Conservation (phyloP, 1,140 invertebrate genomes). For the Pseudoatta argentina region DNA sequence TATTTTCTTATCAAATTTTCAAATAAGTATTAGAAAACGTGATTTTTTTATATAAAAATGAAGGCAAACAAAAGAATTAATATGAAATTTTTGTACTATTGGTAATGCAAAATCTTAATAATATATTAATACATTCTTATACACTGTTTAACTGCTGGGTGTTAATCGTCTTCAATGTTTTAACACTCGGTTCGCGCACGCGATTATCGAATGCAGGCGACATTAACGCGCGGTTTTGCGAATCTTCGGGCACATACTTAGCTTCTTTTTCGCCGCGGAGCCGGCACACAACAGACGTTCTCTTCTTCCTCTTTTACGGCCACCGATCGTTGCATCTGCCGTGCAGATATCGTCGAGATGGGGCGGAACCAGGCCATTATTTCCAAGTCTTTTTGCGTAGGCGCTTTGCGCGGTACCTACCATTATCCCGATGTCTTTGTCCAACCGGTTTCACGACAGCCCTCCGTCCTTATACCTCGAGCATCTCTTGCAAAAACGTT, state of each 20-base stretch:
- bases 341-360: constrained; percentile 58
- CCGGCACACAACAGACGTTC: constrained; percentile 46
- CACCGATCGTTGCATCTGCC: constrained; percentile 59
- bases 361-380: constrained; percentile 49
- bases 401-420: constrained; percentile 56
- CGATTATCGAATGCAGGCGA: constrained; percentile 24
- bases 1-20: no score
- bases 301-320: constrained; percentile 44
- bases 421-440: constrained; percentile 62
- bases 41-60: no score
- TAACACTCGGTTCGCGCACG: background rate
- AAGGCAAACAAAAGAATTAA: no score
- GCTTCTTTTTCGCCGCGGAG: constrained; percentile 30
- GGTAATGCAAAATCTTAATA: background rate
- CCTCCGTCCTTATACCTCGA: constrained; percentile 23
- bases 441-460: constrained; percentile 43
- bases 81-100: no score
- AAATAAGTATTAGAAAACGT: no score
- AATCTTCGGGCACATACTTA: constrained; percentile 34
- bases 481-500: constrained; percentile 33
- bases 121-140: background rate
- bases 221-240: constrained; percentile 54
- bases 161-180: constrained; percentile 4
- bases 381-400: constrained; percentile 58
- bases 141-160: background rate